Evolutionary conservation across 2,888 invertebrate genomes (phyloP), one percentile per base, ranked within the genome.

Genomic region (Cheilosia impressa): DNA sequence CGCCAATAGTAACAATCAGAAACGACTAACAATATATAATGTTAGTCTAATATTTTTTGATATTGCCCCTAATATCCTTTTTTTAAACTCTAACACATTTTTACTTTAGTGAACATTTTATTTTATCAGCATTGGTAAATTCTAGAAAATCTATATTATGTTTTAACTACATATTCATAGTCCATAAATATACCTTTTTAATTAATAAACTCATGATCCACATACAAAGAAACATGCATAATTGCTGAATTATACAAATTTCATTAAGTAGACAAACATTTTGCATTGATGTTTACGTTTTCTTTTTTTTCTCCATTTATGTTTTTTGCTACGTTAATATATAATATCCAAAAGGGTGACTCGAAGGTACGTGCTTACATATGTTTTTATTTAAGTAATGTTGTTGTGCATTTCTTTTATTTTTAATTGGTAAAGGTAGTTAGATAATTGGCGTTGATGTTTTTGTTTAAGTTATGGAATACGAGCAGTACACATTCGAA

Each of bases 321-420:
- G 73, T 84, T 82, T 75, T 87, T 87, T 82, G 73, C 81, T 81
- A 81, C 81, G 62, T 71, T 76, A 72, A 78, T 63, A 57, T 65
- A 72, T 75, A 66, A 75, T 10, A 72, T 66, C 65, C 53, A 87
- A 81, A 89, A 91, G 91, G 91, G 91, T 88, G 91, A 91, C 87
- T 90, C 91, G 75, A 91, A 91, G 91, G 91, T 91, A 90, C 88
- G 92, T 91, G 89, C 88, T 45, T 75, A 31, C 17, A 34, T 47
- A 22, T 75, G 45, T 58, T 38, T 69, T 80, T 77, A 58, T 66
- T 53, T 69, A 22, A 71, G 10, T 43, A 62, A 38, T 1, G 15
- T 31, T 47, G 15, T 41, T 65, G 63, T 57, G 52, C 17, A 41
- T 38, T 57, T 15, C 6, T 38, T 52, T 38, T 65, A 38, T 27